phyloP scores from a whole-genome alignment of 2,888 invertebrate species.

The Caprella mutica region DNA sequence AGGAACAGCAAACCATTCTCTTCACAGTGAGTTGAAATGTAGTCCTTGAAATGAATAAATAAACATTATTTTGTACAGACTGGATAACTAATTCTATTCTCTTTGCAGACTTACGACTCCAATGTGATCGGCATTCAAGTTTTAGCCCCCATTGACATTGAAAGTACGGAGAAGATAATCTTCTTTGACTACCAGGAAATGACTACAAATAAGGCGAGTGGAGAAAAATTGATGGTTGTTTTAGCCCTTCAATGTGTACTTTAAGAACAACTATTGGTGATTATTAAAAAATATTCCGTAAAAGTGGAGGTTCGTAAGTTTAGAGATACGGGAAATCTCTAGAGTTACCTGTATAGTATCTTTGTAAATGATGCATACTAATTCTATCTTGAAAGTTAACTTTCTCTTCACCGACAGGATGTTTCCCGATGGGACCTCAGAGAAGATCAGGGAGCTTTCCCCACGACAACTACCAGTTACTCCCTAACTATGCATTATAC shows the following conservation, averaged over 20 bases:
- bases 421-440: conserved; percentile 57
- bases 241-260: no score
- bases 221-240: no score
- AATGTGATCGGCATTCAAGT: conserved; percentile 73
- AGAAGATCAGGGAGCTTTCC: conserved; percentile 77
- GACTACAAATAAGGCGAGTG: conserved; percentile 17
- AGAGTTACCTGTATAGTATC: no score
- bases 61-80: neutral
- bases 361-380: no score
- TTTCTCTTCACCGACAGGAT: no score
- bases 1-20: neutral
- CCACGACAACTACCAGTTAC: conserved; percentile 72
- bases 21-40: conserved; percentile 1
- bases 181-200: conserved; percentile 57
- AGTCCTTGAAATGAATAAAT: conserved; percentile 14
- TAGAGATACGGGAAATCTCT: no score
- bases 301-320: no score
- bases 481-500: conserved; percentile 65
- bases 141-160: conserved; percentile 76
- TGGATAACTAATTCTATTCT: neutral
- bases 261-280: no score
- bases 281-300: no score
- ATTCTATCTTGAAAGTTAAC: no score
- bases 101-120: conserved; percentile 33
- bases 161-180: conserved; percentile 70